Evolutionary conservation across 2,113 vertebrate species (phyloP), one percentile per base, ranked within the genome.

Genomic region (Vimba vimba): DNA sequence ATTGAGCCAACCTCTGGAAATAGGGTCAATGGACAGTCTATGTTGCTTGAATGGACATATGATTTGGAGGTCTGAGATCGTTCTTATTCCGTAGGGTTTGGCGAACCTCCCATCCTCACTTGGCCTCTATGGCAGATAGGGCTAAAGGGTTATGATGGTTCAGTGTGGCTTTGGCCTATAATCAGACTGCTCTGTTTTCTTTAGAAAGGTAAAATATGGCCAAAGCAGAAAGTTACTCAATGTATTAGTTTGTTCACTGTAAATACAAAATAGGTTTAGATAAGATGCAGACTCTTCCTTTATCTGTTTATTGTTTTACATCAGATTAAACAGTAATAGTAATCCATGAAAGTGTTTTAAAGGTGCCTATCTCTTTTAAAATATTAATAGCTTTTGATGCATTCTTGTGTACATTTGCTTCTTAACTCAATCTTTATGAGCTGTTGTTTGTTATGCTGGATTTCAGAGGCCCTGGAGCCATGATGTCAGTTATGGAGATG

Each of bases 141-240:
- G 9, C 69, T 43, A 73, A 73, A 71, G 85, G 75, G 59, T 10
- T 82, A 83, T 27, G 36, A 13, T 88, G 30, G 5, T 66, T 85
- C 85, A 81, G 85, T 87, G 71, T 87, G 88, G 83, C 85, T 90
- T 85, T 75, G 59, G 87, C 85, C 52, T 79, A 36, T 5, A 83
- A 89, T 73, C 71, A 30, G 52, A 91, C 52, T 66, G 79, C 71
- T 0, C 68, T 59, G 39, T 43, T 74, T 75, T 27, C 43, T 27
- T 75, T 25, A 11, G 5, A 36, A 73, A 68, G 17, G 10, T 10
- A 2, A 39, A 39, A 69, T 1, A 9, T 21, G 1, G 30, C 33
- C 15, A 10, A 68, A 36, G 6, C 17, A 36, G 64, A 33, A 68
- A 55, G 52, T 6, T 7, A 55, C 52, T 55, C 52, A 19, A 55